Evolutionary conservation across 2,113 vertebrate species (phyloP).

Genomic region (Sylvia atricapilla): DNA sequence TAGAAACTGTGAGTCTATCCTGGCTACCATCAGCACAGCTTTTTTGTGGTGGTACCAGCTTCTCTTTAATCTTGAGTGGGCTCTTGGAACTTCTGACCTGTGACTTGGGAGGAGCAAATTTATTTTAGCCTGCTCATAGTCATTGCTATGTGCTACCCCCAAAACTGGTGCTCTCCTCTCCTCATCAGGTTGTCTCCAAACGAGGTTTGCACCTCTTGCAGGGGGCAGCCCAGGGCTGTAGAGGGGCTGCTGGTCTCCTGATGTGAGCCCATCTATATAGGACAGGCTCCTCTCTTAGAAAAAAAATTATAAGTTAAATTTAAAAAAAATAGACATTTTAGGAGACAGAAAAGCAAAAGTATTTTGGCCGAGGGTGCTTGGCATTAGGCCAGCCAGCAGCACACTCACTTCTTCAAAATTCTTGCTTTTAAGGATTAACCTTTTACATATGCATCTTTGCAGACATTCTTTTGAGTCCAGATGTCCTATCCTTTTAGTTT

Average conservation of each 20-base stretch:
- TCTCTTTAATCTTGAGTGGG: not conserved
- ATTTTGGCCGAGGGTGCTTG: too few species aligned
- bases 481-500: too few species aligned
- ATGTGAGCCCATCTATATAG: not conserved
- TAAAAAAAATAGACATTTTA: too few species aligned
- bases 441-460: too few species aligned
- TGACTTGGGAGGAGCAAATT: not conserved
- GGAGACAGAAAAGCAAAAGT: too few species aligned
- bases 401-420: too few species aligned
- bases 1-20: accelerated
- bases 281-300: not conserved
- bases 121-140: not conserved
- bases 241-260: not conserved
- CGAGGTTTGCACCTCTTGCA: not conserved
- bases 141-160: not conserved
- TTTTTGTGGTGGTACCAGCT: not conserved
- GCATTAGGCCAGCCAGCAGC: too few species aligned
- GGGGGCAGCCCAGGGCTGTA: not conserved
- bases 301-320: too few species aligned
- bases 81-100: not conserved
- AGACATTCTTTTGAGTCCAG: too few species aligned
- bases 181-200: not conserved
- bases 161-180: not conserved
- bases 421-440: too few species aligned
- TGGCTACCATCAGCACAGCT: not conserved